These are phyloP conservation scores for Megaceryle torquata DNA, from an alignment of 2,113 vertebrate genomes.

Conservation along the genomic window DNA sequence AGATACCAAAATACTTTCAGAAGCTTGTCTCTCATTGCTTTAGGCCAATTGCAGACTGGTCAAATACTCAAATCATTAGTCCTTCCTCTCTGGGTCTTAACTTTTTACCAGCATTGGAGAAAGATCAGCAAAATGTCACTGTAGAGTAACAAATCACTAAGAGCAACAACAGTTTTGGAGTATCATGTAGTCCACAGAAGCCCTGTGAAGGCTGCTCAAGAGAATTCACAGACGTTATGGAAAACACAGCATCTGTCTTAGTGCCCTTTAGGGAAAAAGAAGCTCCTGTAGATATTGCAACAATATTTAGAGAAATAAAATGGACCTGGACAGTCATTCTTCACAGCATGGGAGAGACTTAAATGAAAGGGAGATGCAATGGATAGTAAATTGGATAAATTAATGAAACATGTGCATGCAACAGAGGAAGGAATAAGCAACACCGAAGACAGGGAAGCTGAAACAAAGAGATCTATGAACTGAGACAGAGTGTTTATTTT, in stretches of 20 bases:
- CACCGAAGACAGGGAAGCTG: background rate
- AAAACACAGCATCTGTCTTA: constrained; percentile 23
- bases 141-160: background rate
- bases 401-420: constrained; percentile 57
- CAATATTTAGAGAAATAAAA: constrained; percentile 58
- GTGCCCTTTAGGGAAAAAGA: constrained; percentile 18
- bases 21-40: background rate
- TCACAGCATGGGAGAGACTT: constrained; percentile 60
- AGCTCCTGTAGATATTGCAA: constrained; percentile 41
- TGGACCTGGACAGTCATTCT: constrained; percentile 41
- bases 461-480: constrained; percentile 51
- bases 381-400: constrained; percentile 64
- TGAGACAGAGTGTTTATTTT: background rate
- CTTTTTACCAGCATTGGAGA: background rate
- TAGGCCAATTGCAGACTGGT: background rate
- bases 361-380: constrained; percentile 18
- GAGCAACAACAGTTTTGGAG: background rate
- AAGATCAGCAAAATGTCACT: background rate
- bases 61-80: background rate
- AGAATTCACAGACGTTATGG: background rate
- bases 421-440: constrained; percentile 49
- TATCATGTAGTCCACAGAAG: background rate
- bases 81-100: background rate
- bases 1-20: background rate
- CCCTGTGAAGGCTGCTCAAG: background rate